Percentiles rank a stretch among this genome's conserved stretches.
Conservation (phyloP, 2,797 vertebrate species). For the Micrastur ruficollis region DNA sequence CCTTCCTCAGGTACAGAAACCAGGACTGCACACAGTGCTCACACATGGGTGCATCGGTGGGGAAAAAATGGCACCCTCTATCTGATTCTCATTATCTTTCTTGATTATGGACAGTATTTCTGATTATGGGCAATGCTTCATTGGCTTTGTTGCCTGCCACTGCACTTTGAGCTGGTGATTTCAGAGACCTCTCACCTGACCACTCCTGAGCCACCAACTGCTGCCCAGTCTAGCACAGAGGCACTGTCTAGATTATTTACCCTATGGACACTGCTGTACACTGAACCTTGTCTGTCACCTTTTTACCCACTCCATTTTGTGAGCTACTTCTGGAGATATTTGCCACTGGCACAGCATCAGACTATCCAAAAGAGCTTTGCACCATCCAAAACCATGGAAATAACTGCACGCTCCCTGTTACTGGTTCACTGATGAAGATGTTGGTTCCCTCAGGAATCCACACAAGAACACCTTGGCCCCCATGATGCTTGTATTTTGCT, state of each 20-base stretch:
- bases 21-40: not conserved
- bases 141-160: not conserved
- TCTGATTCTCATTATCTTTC: not conserved
- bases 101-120: not conserved
- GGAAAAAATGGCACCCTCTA: not conserved
- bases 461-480: not conserved
- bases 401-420: not conserved
- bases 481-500: not conserved
- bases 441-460: not conserved
- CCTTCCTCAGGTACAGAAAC: not conserved
- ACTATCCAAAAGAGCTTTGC: not conserved
- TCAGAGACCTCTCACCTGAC: not conserved
- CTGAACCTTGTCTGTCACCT: not conserved
- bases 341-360: not conserved
- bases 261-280: fast-evolving
- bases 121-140: not conserved
- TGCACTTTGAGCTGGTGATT: fast-evolving
- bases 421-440: not conserved
- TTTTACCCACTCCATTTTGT: not conserved
- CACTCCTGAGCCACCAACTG: fast-evolving
- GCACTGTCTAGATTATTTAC: not conserved
- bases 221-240: not conserved
- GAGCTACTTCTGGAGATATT: not conserved
- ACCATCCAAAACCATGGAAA: not conserved
- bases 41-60: fast-evolving